phyloP scores from a whole-genome alignment of 2,797 vertebrate genomes.

The Enteromius unitaeniatus region DNA sequence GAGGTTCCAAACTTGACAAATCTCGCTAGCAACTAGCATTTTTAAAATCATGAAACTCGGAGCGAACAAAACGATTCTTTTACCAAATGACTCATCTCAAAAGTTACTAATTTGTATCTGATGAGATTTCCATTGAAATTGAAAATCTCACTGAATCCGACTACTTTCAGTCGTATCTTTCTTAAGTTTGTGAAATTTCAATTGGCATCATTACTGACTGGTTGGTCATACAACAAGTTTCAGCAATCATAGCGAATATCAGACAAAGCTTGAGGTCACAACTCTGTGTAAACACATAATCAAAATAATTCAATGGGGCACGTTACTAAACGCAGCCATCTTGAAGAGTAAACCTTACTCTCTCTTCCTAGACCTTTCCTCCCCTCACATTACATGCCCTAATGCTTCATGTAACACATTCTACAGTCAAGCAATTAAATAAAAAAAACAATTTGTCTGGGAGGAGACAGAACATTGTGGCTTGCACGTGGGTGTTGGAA shows the following conservation, averaged over 20 bases:
- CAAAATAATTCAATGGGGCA: background rate
- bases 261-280: background rate
- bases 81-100: background rate
- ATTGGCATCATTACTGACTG: background rate
- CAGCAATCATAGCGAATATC: background rate
- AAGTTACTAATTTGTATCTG: background rate
- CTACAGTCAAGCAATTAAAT: slow-evolving; percentile 73
- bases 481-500: slow-evolving; percentile 59
- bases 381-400: background rate
- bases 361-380: slow-evolving; percentile 12
- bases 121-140: background rate
- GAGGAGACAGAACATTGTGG: slow-evolving; percentile 43
- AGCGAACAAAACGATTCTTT: background rate
- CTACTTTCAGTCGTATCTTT: background rate
- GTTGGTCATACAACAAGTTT: background rate
- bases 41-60: background rate
- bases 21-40: background rate
- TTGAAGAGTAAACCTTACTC: background rate
- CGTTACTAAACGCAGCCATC: background rate
- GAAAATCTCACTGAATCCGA: background rate
- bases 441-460: slow-evolving; percentile 71
- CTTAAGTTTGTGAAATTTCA: background rate
- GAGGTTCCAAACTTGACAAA: background rate
- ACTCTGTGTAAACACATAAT: background rate
- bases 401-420: slow-evolving; percentile 67